Evolutionary conservation across 1,140 invertebrate species (phyloP).

Genomic region (Asbolus verrucosus): DNA sequence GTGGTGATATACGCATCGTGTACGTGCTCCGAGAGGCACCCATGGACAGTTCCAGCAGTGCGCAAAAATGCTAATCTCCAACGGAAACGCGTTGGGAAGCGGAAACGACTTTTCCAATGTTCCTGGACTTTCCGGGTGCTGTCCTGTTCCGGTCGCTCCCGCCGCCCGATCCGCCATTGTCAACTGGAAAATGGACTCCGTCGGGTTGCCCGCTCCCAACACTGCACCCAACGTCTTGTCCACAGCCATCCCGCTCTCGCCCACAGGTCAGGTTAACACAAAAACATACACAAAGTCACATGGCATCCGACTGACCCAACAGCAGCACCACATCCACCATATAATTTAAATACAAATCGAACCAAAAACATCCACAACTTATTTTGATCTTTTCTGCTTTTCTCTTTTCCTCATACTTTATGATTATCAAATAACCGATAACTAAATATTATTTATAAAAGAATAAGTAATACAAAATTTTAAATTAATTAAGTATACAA

Average conservation of each 20-base stretch:
- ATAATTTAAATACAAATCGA: no score
- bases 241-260: slow-evolving; percentile 60
- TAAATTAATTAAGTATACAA: no score
- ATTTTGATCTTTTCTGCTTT: no score
- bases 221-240: slow-evolving; percentile 60
- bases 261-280: slow-evolving; percentile 59
- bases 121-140: slow-evolving; percentile 63
- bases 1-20: slow-evolving; percentile 10
- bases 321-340: no score
- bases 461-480: no score
- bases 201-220: slow-evolving; percentile 61
- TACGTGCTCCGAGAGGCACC: slow-evolving; percentile 1
- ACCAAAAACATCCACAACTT: no score
- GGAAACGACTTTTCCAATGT: slow-evolving; percentile 64
- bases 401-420: no score
- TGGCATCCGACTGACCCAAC: no score
- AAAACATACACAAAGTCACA: background rate
- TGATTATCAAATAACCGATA: no score
- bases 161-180: slow-evolving; percentile 59
- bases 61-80: slow-evolving; percentile 63
- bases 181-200: slow-evolving; percentile 65
- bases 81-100: slow-evolving; percentile 59
- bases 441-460: no score
- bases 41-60: slow-evolving; percentile 24
- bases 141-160: slow-evolving; percentile 61